Evolutionary conservation across 1,140 invertebrate genomes (phyloP).

Genomic region (Littorina saxatilis): DNA sequence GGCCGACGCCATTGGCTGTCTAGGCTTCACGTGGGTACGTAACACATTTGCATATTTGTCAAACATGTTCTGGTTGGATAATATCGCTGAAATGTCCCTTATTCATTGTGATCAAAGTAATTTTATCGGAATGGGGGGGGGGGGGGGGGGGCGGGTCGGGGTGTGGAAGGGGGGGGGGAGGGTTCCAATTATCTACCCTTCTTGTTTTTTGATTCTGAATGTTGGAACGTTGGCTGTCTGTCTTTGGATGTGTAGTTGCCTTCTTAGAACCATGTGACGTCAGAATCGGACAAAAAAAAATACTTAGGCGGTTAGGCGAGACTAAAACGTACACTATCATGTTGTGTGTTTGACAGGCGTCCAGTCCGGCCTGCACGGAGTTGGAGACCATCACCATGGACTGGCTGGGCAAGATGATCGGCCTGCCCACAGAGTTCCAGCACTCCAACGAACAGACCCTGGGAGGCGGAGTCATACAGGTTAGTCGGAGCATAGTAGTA

Average conservation of each 20-base stretch:
- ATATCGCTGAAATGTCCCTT: slow-evolving; percentile 73
- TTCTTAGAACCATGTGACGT: background rate
- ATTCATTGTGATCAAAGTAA: slow-evolving; percentile 77
- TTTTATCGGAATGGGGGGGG: slow-evolving; percentile 57
- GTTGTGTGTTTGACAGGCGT: slow-evolving; percentile 70
- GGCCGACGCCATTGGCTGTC: slow-evolving; percentile 76
- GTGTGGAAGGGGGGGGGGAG: no score
- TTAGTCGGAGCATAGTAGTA: no score
- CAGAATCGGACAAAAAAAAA: background rate
- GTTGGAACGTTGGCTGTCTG: background rate
- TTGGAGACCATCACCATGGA: slow-evolving; percentile 78
- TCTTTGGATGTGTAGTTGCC: background rate
- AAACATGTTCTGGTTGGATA: background rate
- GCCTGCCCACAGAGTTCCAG: slow-evolving; percentile 78
- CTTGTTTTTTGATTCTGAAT: background rate
- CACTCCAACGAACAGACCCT: slow-evolving; percentile 75
- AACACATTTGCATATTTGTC: background rate
- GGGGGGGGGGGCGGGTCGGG: background rate
- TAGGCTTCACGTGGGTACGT: slow-evolving; percentile 78
- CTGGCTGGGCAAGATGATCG: slow-evolving; percentile 79
- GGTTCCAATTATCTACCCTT: no score
- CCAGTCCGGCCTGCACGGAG: slow-evolving; percentile 78
- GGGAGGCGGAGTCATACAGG: slow-evolving; percentile 81
- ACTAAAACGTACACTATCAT: background rate
- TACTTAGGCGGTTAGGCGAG: no score